phyloP scores from a whole-genome alignment of 1,140 invertebrate genomes.

The Coboldia fuscipes region DNA sequence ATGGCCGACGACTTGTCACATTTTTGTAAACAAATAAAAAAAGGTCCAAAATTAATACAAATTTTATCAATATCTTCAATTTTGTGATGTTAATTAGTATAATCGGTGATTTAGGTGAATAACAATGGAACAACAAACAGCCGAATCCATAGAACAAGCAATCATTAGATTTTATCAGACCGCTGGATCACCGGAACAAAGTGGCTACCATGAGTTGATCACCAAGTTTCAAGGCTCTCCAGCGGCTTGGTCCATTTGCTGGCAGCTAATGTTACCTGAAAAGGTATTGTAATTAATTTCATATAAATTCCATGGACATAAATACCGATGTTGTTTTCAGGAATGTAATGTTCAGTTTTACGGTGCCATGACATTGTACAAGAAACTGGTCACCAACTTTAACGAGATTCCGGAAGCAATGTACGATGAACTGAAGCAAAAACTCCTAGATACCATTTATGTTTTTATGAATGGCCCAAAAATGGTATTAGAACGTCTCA shows the following conservation, averaged over 20 bases:
- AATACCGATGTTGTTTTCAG: conserved; percentile 21
- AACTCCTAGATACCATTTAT: conserved; percentile 52
- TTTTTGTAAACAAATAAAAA: too few species aligned
- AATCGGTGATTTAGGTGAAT: too few species aligned
- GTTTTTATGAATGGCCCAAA: conserved; percentile 55
- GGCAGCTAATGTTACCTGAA: conserved; percentile 56
- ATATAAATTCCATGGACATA: background rate
- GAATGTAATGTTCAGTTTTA: conserved; percentile 76
- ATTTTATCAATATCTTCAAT: too few species aligned
- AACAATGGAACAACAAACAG: conserved; percentile 17
- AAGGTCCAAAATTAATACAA: too few species aligned
- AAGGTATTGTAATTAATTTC: conserved; percentile 29
- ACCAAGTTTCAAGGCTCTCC: conserved; percentile 56
- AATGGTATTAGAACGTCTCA: conserved; percentile 64
- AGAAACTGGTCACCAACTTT: conserved; percentile 72
- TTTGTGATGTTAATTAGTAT: too few species aligned
- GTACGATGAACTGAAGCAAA: conserved; percentile 47
- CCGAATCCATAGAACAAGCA: conserved; percentile 24
- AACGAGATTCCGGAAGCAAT: conserved; percentile 58
- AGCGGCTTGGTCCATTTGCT: conserved; percentile 75
- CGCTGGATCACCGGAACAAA: conserved; percentile 30
- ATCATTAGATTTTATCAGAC: conserved; percentile 28
- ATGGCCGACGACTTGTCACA: too few species aligned
- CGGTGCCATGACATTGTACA: conserved; percentile 69
- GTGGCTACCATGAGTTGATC: conserved; percentile 63